Base-by-base conservation (phyloP, 1,140 invertebrate species). In the Eriosoma lanigerum region DNA sequence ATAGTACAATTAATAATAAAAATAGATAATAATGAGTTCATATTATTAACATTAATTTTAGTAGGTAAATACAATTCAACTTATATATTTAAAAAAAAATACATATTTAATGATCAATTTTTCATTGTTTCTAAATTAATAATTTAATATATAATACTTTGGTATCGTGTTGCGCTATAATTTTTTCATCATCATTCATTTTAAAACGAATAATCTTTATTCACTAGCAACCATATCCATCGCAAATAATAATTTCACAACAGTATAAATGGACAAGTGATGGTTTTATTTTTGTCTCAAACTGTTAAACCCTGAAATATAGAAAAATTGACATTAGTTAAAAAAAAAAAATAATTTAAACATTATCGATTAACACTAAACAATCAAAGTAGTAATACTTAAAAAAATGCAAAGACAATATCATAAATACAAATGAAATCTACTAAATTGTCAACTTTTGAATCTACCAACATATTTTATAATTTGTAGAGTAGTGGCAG, bases 41-140 rank as follows among this genome's bases (percentile, higher is more conserved):
- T 15, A 29, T 52, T 50, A 52, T 72, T 52, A 52, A 52, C 13
- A 17, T 52, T 73, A 73, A 75, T 75, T 58, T 75, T 75, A 75
- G 52, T 75, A 58, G 50, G 52, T 72, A 50, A 50, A 26, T 50
- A 70, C 44, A 50, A 72, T 70, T 17, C 21, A 10, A 70, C 38
- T 17, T 48, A 48, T 3, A 70, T 48, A 38, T 38, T 50, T 72
- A 72, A n/a, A n/a, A n/a, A n/a, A n/a, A n/a, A n/a, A n/a, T 48
- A 48, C 1, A 70, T 48, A 38, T 38, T 50, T 72, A 72, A 72
- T 46, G 46, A 72, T 52, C 6, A 24, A 26, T 46, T 68, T 56
- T 24, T 21, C 38, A 52, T 72, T 46, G 46, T 52, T 52, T 50
- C 19, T 17, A 29, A 44, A 66, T 38, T 66, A 15, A 44, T 66